Conservation (phyloP, 2,113 vertebrate genomes). For the Brachypteracias leptosomus region DNA sequence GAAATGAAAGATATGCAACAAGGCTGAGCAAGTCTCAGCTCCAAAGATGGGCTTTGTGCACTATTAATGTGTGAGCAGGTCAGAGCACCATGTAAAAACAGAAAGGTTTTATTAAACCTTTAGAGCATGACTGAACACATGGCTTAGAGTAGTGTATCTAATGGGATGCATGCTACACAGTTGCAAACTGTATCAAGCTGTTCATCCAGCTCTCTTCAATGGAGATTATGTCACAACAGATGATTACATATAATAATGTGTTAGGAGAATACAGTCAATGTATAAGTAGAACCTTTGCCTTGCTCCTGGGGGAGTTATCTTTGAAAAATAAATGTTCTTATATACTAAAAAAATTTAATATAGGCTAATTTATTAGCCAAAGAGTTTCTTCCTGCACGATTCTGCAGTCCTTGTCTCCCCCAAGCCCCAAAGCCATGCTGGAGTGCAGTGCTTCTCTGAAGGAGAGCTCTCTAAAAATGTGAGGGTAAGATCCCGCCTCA, state of each 20-base stretch:
- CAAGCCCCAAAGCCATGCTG: background rate
- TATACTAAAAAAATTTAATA: background rate
- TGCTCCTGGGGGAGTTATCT: background rate
- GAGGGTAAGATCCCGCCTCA: background rate
- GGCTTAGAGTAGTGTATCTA: background rate
- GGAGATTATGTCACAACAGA: background rate
- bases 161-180: background rate
- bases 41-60: background rate
- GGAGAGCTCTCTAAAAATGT: conserved; percentile 16
- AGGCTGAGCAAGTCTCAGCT: background rate
- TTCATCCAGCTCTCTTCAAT: background rate
- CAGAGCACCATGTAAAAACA: background rate
- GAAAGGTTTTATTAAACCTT: background rate
- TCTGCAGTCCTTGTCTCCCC: background rate
- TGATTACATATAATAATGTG: background rate
- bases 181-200: background rate
- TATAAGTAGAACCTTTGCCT: background rate
- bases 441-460: background rate
- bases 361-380: conserved; percentile 35
- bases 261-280: background rate
- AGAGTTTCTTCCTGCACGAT: background rate
- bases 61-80: background rate
- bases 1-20: conserved; percentile 36
- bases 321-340: background rate
- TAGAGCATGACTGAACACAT: background rate